These are phyloP conservation scores for Drosophila kikkawai DNA, from an alignment of 1,140 invertebrate species.

Conservation along the genomic window DNA sequence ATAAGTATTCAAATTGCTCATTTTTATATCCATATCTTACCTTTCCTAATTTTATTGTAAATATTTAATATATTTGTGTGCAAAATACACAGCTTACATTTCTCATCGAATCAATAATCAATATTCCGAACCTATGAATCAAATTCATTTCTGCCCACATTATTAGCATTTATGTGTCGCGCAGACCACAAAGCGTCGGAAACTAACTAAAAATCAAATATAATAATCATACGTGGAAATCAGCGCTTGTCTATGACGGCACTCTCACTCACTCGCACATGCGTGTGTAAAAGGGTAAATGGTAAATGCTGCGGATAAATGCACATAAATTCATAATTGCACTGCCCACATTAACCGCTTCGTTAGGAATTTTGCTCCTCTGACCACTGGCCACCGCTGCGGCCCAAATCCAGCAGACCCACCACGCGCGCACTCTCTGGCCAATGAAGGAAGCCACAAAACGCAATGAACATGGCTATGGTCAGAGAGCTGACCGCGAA, in stretches of 20 bases:
- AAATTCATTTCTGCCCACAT: constrained; percentile 21
- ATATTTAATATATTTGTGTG: neutral
- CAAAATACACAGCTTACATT: neutral
- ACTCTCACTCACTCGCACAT: neutral
- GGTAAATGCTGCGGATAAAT: constrained; percentile 16
- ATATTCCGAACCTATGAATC: constrained; percentile 4
- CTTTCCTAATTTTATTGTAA: neutral
- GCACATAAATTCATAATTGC: constrained; percentile 81
- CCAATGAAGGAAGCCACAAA: constrained; percentile 74
- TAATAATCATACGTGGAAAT: constrained; percentile 45
- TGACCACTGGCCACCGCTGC: constrained; percentile 51
- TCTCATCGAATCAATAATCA: neutral
- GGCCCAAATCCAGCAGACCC: constrained; percentile 12
- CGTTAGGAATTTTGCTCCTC: constrained; percentile 78
- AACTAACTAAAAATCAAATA: constrained; percentile 55
- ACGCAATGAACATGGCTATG: constrained; percentile 73
- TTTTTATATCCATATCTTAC: no score
- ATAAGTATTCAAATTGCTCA: neutral
- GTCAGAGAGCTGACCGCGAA: constrained; percentile 58
- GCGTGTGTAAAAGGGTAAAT: constrained; percentile 10
- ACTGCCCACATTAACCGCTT: constrained; percentile 76
- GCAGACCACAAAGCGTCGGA: constrained; percentile 42
- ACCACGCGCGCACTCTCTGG: neutral
- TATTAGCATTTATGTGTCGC: constrained; percentile 43
- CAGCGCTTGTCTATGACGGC: constrained; percentile 18